Evolutionary conservation across 2,888 invertebrate species (phyloP).

Genomic region (Xestia sexstrigata): DNA sequence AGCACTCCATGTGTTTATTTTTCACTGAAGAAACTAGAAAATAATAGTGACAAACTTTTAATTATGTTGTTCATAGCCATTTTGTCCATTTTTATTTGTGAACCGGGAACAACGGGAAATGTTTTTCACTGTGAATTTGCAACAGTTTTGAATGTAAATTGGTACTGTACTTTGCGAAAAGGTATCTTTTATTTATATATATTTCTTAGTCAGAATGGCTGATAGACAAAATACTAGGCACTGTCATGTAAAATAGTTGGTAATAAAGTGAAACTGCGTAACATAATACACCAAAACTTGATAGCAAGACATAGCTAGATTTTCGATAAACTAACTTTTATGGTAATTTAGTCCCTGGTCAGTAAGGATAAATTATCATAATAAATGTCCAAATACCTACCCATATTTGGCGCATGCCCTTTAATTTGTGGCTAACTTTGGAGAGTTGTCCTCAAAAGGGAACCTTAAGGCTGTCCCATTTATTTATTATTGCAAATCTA

Average conservation of each 20-base stretch:
- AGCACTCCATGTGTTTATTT: constrained; percentile 5
- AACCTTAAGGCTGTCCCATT: background rate
- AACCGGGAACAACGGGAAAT: background rate
- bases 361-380: too few species aligned
- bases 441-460: too few species aligned
- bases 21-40: background rate
- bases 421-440: too few species aligned
- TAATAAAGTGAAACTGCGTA: too few species aligned
- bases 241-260: background rate
- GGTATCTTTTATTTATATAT: background rate
- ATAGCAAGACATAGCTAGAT: background rate
- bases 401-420: too few species aligned
- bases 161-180: background rate
- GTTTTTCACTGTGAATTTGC: background rate
- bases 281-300: background rate
- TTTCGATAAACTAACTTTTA: too few species aligned
- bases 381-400: too few species aligned
- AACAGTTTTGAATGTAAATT: constrained; percentile 3
- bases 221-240: background rate
- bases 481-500: background rate
- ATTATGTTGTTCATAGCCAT: background rate
- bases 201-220: background rate
- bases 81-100: background rate
- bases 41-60: background rate
- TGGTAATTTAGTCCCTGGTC: too few species aligned